These are phyloP conservation scores for Papilio polyxenes DNA, from an alignment of 1,140 invertebrate genomes.

Conservation along the genomic window DNA sequence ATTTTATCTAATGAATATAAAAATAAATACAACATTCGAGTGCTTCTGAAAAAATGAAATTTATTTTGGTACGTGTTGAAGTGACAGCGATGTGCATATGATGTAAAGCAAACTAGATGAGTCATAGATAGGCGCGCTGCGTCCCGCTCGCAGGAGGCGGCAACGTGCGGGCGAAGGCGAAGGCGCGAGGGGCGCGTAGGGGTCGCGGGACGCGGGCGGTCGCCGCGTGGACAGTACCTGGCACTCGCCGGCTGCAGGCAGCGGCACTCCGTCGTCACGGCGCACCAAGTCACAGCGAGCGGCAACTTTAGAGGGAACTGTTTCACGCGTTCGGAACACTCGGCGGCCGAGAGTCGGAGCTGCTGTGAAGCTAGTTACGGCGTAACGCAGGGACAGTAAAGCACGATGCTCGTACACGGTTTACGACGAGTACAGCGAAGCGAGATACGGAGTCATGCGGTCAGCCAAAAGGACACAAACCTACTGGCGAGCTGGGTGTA, in stretches of 20 bases:
- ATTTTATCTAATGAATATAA: background rate
- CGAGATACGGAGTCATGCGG: conserved; percentile 81
- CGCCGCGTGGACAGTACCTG: conserved; percentile 68
- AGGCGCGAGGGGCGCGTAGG: conserved; percentile 51
- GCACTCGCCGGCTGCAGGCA: conserved; percentile 62
- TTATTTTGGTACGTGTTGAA: conserved; percentile 24
- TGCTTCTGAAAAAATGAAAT: conserved; percentile 28
- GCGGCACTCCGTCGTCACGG: conserved; percentile 56
- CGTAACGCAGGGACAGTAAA: conserved; percentile 51
- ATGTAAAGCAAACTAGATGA: conserved; percentile 55
- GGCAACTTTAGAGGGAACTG: conserved; percentile 62
- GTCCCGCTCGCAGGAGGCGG: conserved; percentile 57
- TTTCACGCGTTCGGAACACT: conserved; percentile 63
- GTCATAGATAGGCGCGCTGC: conserved; percentile 62
- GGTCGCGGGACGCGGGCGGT: conserved; percentile 45
- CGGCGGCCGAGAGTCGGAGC: conserved; percentile 48
- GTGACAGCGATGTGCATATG: conserved; percentile 33
- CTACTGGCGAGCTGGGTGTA: conserved; percentile 78
- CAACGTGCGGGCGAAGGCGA: conserved; percentile 46
- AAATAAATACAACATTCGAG: conserved; percentile 32
- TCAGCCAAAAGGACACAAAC: conserved; percentile 82
- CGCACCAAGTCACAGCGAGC: conserved; percentile 59
- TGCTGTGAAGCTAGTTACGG: conserved; percentile 62
- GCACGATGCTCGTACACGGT: conserved; percentile 69
- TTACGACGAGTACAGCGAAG: conserved; percentile 79